Evolutionary conservation across 1,140 invertebrate genomes (phyloP), one percentile per base, ranked within the genome.

Genomic region (Tetraneura akinire): DNA sequence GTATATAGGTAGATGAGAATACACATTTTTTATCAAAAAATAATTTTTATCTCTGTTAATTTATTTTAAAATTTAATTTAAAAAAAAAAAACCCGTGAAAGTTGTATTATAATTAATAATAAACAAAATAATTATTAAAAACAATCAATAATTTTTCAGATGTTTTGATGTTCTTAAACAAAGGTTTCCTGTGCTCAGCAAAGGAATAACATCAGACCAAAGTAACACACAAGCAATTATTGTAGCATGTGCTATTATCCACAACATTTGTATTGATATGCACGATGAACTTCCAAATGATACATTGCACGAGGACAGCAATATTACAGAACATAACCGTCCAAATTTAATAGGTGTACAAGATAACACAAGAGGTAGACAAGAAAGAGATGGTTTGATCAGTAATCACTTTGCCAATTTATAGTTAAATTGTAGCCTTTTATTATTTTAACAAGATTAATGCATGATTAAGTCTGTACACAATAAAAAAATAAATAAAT

Each of bases 371-470:
- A 32, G 29, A 32, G 57, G 57, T 18, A 62, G 57, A 32, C 26
- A 62, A 64, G 16, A n/a, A 0, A 64, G 60, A 64, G 29, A 64
- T 64, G n/a, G 29, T 14, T 29, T 64, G 29, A 32, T 64, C 6
- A 37, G 16, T n/a, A 18, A 64, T 64, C 29, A 64, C 29, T 64
- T 64, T 64, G 60, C 60, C 29, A 64, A 64, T 32, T 37, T 37
- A 64, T 16, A 8, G 5, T 55, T 60, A 29, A 60, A 60, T 10
- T 60, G 8, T n/a, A 21, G 29, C 11, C 32, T 29, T 32, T 64
- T 37, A 62, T 62, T 62, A n/a, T n/a, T n/a, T n/a, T n/a, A n/a
- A n/a, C n/a, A n/a, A n/a, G n/a, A n/a, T n/a, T n/a, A n/a, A n/a
- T n/a, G n/a, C n/a, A n/a, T n/a, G n/a, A n/a, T n/a, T n/a, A n/a